Evolutionary conservation across 2,113 vertebrate genomes (phyloP).

Genomic region (Lipophrys pholis): DNA sequence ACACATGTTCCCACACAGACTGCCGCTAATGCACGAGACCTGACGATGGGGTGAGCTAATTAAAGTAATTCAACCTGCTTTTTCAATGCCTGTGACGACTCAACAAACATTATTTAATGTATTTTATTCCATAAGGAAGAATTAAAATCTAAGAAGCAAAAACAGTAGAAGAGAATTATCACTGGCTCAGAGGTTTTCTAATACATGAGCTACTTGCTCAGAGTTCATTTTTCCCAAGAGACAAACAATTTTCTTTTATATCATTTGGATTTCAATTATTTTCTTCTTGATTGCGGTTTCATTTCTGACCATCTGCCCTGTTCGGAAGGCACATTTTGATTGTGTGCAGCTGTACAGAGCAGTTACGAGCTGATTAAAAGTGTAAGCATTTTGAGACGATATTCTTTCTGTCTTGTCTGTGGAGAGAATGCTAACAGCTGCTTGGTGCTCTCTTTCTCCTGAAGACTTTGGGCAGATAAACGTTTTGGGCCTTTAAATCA

Average conservation of each 20-base stretch:
- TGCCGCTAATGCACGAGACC: constrained; percentile 16
- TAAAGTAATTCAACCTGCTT: constrained; percentile 25
- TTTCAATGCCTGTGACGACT: background rate
- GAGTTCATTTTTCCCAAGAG: constrained; percentile 9
- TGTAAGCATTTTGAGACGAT: constrained; percentile 58
- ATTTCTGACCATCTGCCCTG: constrained; percentile 47
- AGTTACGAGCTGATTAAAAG: constrained; percentile 68
- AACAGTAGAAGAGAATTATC: background rate
- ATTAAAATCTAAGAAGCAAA: background rate
- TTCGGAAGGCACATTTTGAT: constrained; percentile 37
- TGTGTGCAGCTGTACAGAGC: constrained; percentile 52
- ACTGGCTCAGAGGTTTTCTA: constrained; percentile 10
- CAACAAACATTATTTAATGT: background rate
- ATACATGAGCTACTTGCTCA: background rate
- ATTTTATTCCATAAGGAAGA: background rate
- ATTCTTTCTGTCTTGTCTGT: constrained; percentile 55
- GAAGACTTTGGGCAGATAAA: constrained; percentile 45
- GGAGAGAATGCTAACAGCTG: constrained; percentile 62
- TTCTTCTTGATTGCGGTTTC: constrained; percentile 10
- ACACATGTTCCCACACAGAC: constrained; percentile 2
- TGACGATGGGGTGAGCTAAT: constrained; percentile 45
- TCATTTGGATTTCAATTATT: constrained; percentile 38
- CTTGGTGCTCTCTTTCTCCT: constrained; percentile 40
- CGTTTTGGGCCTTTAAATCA: constrained; percentile 60
- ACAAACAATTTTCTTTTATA: constrained; percentile 20